Conservation (phyloP, 1,140 invertebrate genomes). For the Ceratosolen solmsi region DNA sequence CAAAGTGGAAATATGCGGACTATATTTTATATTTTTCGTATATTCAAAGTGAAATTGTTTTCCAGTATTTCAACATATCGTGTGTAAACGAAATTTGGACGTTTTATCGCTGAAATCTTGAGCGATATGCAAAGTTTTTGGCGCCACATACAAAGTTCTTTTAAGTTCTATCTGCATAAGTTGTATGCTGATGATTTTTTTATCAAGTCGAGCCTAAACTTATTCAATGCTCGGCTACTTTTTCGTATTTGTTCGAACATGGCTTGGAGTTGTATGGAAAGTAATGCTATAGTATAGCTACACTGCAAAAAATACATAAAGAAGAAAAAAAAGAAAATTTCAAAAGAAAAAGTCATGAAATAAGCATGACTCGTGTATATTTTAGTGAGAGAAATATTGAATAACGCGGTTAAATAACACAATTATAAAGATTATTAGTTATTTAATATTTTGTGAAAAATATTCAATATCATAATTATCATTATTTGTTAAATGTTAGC, state of each 20-base stretch:
- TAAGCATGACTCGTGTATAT: not conserved
- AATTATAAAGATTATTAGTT: too few relatives aligned
- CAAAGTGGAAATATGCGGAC: not conserved
- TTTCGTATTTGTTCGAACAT: not conserved
- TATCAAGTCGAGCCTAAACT: constrained; percentile 6
- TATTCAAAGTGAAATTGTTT: not conserved
- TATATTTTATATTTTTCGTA: not conserved
- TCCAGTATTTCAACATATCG: not conserved
- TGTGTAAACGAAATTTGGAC: not conserved
- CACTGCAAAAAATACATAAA: too few relatives aligned
- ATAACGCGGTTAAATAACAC: too few relatives aligned
- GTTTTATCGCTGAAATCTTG: not conserved
- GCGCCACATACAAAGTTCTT: not conserved
- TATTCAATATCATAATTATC: too few relatives aligned
- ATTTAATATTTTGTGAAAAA: too few relatives aligned
- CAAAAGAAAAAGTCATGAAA: not conserved
- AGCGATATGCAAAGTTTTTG: constrained; percentile 25
- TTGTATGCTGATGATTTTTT: constrained; percentile 3
- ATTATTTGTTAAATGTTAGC: too few relatives aligned
- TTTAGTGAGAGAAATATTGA: too few relatives aligned
- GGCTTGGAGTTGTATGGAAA: not conserved
- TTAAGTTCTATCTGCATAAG: not conserved
- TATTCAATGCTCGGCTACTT: not conserved
- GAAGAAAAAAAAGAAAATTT: not conserved
- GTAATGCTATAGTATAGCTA: too few relatives aligned